These are phyloP conservation scores for Plumapathes pennacea DNA, from an alignment of 92 coral and sea anemone species.

Conservation along the genomic window DNA sequence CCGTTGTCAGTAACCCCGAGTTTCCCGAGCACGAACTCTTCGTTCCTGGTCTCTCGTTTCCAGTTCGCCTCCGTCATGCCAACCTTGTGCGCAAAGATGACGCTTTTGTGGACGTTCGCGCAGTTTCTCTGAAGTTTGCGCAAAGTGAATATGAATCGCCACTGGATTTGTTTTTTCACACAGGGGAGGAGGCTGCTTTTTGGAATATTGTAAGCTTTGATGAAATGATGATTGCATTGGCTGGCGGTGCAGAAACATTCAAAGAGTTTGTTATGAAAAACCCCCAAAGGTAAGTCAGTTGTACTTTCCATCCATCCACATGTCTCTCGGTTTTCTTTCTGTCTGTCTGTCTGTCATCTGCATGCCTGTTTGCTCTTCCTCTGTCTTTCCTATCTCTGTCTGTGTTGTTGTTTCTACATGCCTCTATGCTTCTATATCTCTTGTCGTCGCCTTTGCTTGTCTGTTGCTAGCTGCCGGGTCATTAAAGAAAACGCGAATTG, in stretches of 20 bases:
- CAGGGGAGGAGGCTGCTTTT: constrained; percentile 66
- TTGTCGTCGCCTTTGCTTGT: background rate
- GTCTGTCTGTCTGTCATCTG: background rate
- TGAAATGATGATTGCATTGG: constrained; percentile 24
- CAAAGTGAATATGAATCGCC: constrained; percentile 73
- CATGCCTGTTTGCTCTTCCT: too few relatives aligned
- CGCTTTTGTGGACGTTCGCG: constrained; percentile 62
- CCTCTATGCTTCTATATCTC: background rate
- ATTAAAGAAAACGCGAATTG: too few relatives aligned
- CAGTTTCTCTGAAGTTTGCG: constrained; percentile 73
- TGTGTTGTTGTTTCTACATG: too few relatives aligned
- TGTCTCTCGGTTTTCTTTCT: background rate
- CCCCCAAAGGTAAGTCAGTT: constrained; percentile 64
- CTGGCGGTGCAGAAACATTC: constrained; percentile 30
- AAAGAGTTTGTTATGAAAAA: constrained; percentile 55
- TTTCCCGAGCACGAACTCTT: constrained; percentile 86
- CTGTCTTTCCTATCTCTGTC: too few relatives aligned
- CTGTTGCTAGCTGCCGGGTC: too few relatives aligned
- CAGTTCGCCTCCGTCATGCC: constrained; percentile 72
- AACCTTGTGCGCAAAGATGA: constrained; percentile 55
- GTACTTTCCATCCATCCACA: background rate
- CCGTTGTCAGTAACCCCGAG: constrained; percentile 58
- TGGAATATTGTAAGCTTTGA: constrained; percentile 63
- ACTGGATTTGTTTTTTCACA: constrained; percentile 72
- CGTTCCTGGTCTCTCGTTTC: constrained; percentile 52